Conservation (phyloP, 2,797 vertebrate species). For the Oreortyx pictus region DNA sequence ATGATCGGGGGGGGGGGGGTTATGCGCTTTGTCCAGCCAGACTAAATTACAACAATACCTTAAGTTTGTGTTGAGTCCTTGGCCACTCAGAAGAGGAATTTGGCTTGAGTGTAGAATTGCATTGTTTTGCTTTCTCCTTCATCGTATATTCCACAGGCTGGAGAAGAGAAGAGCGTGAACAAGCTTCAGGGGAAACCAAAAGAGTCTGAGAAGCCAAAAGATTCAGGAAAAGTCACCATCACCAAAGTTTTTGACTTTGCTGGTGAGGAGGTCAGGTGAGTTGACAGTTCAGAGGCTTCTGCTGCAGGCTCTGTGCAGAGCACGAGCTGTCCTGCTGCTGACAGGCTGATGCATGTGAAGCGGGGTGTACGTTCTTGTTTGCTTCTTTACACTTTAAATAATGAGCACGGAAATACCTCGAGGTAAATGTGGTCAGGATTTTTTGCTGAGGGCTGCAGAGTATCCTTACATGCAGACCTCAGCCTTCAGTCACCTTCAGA, state of each 20-base stretch:
- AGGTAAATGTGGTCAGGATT: neutral
- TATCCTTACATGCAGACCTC: neutral
- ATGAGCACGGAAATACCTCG: neutral
- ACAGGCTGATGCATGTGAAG: neutral
- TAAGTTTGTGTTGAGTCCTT: neutral
- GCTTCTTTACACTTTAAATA: neutral
- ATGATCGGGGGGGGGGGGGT: neutral
- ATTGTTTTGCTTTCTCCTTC: neutral
- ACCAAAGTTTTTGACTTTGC: constrained; percentile 97
- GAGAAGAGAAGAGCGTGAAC: constrained; percentile 58
- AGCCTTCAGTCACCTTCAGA: neutral
- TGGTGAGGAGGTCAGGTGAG: constrained; percentile 94
- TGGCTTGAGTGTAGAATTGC: neutral
- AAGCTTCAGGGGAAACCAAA: constrained; percentile 64
- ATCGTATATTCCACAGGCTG: constrained; percentile 63
- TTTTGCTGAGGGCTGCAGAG: neutral
- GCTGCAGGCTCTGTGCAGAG: neutral
- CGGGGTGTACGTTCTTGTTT: accelerated
- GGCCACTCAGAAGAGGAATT: neutral
- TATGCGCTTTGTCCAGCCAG: neutral
- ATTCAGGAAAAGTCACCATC: constrained; percentile 87
- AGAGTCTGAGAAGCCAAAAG: constrained; percentile 76
- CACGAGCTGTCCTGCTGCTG: neutral
- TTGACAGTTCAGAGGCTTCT: neutral
- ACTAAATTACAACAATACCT: neutral